These are phyloP conservation scores for Drosophila paucipuncta DNA, from an alignment of 2,888 invertebrate species.

Conservation along the genomic window DNA sequence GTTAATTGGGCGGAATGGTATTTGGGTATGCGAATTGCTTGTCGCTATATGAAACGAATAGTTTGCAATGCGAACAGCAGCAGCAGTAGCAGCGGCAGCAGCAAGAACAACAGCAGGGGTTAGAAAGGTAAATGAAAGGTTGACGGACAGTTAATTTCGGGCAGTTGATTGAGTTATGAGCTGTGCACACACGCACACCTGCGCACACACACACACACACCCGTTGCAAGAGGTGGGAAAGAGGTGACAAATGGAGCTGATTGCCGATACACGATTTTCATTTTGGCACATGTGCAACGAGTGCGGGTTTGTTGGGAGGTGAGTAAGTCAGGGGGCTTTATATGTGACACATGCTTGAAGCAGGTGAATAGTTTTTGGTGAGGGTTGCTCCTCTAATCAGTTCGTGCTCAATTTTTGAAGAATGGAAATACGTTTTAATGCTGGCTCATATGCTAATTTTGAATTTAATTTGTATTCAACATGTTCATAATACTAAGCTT, in stretches of 20 bases:
- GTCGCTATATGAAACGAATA: conserved; percentile 50
- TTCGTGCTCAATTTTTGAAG: background rate
- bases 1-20: conserved; percentile 75
- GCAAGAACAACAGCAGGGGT: conserved; percentile 37
- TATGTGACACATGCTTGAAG: conserved; percentile 23
- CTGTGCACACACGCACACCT: conserved; percentile 24
- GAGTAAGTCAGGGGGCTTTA: background rate
- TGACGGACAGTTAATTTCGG: conserved; percentile 75
- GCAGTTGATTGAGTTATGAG: conserved; percentile 66
- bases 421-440: background rate
- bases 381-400: background rate
- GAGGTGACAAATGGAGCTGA: conserved; percentile 16
- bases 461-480: background rate
- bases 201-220: background rate
- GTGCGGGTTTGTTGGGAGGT: background rate
- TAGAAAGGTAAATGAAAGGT: conserved; percentile 72
- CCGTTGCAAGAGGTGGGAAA: background rate
- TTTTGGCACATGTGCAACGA: conserved; percentile 25
- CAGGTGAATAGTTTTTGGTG: background rate
- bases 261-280: conserved; percentile 44
- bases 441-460: background rate
- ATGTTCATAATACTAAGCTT: too few relatives aligned
- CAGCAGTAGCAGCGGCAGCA: conserved; percentile 10
- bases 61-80: conserved; percentile 23
- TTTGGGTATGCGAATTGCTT: conserved; percentile 51